Percentiles rank a stretch among this genome's conserved stretches.
Conservation (phyloP, 2,797 vertebrate species). For the Psittacula echo region DNA sequence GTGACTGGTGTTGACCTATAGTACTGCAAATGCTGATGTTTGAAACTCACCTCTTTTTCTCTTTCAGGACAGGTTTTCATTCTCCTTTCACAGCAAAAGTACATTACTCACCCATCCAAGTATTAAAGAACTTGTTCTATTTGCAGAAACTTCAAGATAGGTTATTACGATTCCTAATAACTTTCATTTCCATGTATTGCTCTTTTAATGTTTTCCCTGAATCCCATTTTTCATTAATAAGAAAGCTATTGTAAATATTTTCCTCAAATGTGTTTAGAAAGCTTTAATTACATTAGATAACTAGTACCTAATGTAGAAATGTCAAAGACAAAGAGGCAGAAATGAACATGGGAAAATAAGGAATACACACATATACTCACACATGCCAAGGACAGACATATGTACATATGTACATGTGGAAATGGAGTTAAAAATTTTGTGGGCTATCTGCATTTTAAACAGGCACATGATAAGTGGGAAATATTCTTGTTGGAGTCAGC, state of each 20-base stretch:
- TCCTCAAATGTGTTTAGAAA: not conserved
- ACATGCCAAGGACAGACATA: not conserved
- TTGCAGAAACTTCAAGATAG: not conserved
- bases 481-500: not conserved
- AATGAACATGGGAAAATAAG: fast-evolving
- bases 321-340: not conserved
- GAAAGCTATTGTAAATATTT: not conserved
- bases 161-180: not conserved
- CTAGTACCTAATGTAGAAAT: not conserved
- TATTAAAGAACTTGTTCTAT: not conserved
- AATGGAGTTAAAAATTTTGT: not conserved
- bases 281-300: not conserved
- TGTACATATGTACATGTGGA: not conserved
- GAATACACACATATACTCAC: not conserved
- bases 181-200: not conserved
- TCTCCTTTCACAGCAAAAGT: not conserved
- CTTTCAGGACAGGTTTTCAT: not conserved
- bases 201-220: not conserved
- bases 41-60: not conserved
- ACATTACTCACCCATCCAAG: not conserved
- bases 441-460: not conserved
- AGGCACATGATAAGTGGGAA: not conserved
- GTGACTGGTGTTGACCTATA: not conserved
- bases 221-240: not conserved
- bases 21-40: not conserved